Conservation (phyloP, 2,797 vertebrate species). For the Microchirus variegatus region DNA sequence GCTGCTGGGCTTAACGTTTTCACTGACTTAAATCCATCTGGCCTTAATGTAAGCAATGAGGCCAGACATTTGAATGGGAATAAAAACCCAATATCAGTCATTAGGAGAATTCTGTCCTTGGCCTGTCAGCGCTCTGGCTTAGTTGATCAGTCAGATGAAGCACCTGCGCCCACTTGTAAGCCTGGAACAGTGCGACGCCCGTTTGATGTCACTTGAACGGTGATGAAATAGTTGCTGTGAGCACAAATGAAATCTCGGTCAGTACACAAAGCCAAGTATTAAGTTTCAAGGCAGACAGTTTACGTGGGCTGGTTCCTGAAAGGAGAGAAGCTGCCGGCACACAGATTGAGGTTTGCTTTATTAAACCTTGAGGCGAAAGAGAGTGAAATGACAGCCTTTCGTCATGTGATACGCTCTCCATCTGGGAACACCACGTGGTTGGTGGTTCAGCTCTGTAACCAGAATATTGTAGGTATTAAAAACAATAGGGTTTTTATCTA, state of each 20-base stretch:
- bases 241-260: conserved; percentile 68
- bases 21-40: conserved; percentile 55
- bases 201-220: conserved; percentile 78
- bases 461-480: conserved; percentile 6
- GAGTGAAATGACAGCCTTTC: conserved; percentile 47
- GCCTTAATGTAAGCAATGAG: conserved; percentile 70
- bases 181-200: conserved; percentile 67
- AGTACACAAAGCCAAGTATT: conserved; percentile 66
- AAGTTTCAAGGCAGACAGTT: conserved; percentile 73
- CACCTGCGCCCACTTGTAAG: conserved; percentile 77
- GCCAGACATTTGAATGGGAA: conserved; percentile 59
- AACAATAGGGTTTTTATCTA: background rate
- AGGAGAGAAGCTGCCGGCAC: conserved; percentile 54
- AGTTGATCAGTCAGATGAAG: conserved; percentile 67
- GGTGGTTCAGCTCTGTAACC: conserved; percentile 1
- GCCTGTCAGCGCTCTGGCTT: conserved; percentile 71
- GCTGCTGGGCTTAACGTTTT: conserved; percentile 57
- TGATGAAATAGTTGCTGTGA: conserved; percentile 69
- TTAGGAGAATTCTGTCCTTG: conserved; percentile 59
- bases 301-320: conserved; percentile 62
- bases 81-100: conserved; percentile 57
- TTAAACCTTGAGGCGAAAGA: conserved; percentile 57
- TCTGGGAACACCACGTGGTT: conserved; percentile 14
- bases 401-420: conserved; percentile 40
- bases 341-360: conserved; percentile 62